phyloP scores from a whole-genome alignment of 1,140 invertebrate species.

The Dolichoris vasculosae region DNA sequence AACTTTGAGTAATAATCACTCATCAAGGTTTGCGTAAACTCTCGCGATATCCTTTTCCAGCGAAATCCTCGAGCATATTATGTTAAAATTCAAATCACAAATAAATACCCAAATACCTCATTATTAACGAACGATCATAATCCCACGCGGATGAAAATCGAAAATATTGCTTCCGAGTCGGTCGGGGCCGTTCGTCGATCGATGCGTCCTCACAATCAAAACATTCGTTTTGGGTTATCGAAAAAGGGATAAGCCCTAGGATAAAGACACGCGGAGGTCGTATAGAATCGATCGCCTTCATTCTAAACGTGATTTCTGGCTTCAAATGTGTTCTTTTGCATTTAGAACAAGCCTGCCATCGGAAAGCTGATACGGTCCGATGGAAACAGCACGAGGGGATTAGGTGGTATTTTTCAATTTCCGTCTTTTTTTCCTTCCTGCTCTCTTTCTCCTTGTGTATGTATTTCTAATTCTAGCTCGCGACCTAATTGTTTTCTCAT shows the following conservation, averaged over 20 bases:
- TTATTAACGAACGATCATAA: constrained; percentile 39
- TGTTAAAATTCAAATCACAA: neutral
- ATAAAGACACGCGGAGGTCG: constrained; percentile 8
- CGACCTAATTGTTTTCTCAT: neutral
- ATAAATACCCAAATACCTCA: neutral
- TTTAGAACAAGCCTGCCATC: neutral
- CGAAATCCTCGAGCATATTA: neutral
- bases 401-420: constrained; percentile 10
- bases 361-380: neutral
- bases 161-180: constrained; percentile 25
- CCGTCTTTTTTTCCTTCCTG: neutral
- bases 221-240: constrained; percentile 26
- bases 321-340: constrained; percentile 2
- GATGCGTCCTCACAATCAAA: neutral
- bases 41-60: neutral
- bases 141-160: constrained; percentile 16
- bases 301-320: constrained; percentile 2
- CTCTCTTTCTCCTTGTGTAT: neutral
- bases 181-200: neutral
- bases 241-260: constrained; percentile 13
- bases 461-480: neutral
- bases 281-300: constrained; percentile 1
- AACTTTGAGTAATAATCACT: constrained; percentile 11
- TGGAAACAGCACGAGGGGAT: neutral
- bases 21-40: neutral